Evolutionary conservation across 1,140 invertebrate species (phyloP), one percentile per base, ranked within the genome.

Genomic region (Ooceraea biroi): DNA sequence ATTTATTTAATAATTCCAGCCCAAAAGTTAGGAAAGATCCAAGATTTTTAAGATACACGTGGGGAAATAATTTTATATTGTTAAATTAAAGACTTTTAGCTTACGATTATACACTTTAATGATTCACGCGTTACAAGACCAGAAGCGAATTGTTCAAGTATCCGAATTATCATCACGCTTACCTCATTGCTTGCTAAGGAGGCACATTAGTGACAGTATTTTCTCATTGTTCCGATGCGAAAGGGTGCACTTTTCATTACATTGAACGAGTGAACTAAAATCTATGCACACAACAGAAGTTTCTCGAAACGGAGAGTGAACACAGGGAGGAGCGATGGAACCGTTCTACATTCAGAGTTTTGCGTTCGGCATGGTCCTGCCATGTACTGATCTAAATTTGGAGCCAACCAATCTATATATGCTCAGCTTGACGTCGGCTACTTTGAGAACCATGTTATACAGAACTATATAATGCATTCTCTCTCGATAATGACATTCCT

Each of bases 341-440:
- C 7, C 36, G 36, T 60, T 22, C 22, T n/a, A 11, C 22, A 60
- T 27, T 60, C 17, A 10, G 41, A 58, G 52, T 27, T 74, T 44
- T 25, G 22, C 25, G 3, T 44, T 25, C 11, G 36, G n/a, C 27
- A 19, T 44, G 25, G n/a, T 74, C 25, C 22, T 55, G 48, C 27
- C 17, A 30, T 74, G 17, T 41, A 74, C 72, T 74, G 72, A 74
- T 74, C 72, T 74, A 74, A 74, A 74, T 61, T 61, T 74, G 25
- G 57, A 61, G 41, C 4, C 22, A 14, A 74, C 36, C 57, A 3
- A 30, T 4, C 22, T 74, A 74, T 74, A 61, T 74, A 74, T 3
- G 7, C 25, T 61, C 25, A 11, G 36, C 72, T 74, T 58, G 19
- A 12, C 17, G 44, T 68, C 14, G 46, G 22, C 14, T 19, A 22